phyloP scores from a whole-genome alignment of 1,140 invertebrate genomes.

The Fopius arisanus region DNA sequence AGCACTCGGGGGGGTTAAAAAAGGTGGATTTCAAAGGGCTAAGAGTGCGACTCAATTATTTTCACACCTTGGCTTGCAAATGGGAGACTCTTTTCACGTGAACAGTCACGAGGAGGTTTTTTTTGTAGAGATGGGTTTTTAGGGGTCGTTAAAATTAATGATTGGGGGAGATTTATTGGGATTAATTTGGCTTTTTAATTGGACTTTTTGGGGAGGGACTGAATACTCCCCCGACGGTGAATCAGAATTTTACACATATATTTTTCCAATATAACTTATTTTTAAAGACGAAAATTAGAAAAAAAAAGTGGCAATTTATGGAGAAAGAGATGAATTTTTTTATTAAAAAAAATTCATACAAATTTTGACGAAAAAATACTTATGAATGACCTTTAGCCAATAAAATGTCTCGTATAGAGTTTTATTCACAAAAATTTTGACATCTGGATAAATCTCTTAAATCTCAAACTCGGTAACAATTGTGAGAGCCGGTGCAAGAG shows the following conservation, averaged over 20 bases:
- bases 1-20: neutral
- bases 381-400: neutral
- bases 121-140: neutral
- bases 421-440: neutral
- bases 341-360: too few relatives aligned
- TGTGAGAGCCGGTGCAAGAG: neutral
- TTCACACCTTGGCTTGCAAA: conserved; percentile 12
- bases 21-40: neutral
- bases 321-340: too few relatives aligned
- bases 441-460: neutral
- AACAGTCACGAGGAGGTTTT: neutral
- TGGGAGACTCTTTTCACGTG: neutral
- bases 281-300: too few relatives aligned
- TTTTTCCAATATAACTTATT: too few relatives aligned
- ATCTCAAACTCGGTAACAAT: neutral
- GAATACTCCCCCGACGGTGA: too few relatives aligned
- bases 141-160: neutral
- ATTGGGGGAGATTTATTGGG: neutral
- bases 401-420: neutral
- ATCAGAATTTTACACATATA: too few relatives aligned
- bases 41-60: conserved; percentile 8
- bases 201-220: neutral
- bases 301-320: too few relatives aligned
- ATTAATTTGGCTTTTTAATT: neutral
- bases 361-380: too few relatives aligned